Evolutionary conservation across 64 coral and sea anemone species (phyloP).

Genomic region (Orbicella faveolata): DNA sequence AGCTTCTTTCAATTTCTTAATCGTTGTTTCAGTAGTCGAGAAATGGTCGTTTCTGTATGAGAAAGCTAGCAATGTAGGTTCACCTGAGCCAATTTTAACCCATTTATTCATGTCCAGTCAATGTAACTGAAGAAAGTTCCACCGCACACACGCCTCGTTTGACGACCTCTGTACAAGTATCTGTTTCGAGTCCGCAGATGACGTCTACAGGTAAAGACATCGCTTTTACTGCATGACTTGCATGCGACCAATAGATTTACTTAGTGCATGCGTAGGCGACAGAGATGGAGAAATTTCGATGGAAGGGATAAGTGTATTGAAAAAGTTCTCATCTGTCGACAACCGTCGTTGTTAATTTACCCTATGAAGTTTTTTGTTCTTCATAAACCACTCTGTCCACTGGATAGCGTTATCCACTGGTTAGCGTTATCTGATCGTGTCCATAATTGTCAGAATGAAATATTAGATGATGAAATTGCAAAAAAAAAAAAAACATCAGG

Average conservation of each 20-base stretch:
- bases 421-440: too few relatives aligned
- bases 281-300: not conserved
- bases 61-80: not conserved
- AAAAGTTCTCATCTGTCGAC: too few relatives aligned
- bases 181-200: not conserved
- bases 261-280: not conserved
- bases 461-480: too few relatives aligned
- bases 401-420: too few relatives aligned
- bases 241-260: not conserved
- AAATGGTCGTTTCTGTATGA: not conserved
- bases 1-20: not conserved
- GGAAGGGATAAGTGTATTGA: too few relatives aligned
- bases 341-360: too few relatives aligned
- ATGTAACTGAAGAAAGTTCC: not conserved
- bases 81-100: not conserved
- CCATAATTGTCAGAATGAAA: too few relatives aligned
- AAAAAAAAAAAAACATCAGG: too few relatives aligned
- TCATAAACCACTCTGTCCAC: too few relatives aligned
- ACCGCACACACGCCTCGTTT: not conserved
- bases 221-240: constrained; percentile 1
- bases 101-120: constrained; percentile 11
- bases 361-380: too few relatives aligned
- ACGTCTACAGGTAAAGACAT: constrained; percentile 14
- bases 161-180: not conserved
- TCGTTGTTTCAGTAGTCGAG: not conserved